Evolutionary conservation across 2,113 vertebrate species (phyloP), one percentile per base, ranked within the genome.

Genomic region (Brienomyrus brachyistius): DNA sequence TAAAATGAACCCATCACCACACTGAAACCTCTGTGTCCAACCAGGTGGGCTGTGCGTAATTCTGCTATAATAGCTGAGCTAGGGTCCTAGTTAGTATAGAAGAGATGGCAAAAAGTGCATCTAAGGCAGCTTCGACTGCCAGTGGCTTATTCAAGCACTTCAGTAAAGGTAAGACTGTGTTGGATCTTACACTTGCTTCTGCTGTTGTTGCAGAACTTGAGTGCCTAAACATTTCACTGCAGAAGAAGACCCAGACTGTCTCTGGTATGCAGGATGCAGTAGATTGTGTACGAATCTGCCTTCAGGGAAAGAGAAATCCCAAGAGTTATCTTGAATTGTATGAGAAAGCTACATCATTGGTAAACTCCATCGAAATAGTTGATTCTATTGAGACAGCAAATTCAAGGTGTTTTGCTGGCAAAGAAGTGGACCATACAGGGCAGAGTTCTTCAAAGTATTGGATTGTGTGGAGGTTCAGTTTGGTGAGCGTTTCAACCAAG

Each of bases 141-240:
- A 80, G 47, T 89, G 88, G 88, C 88, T 89, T 77, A 89, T 89
- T 89, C 80, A 6, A 89, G 66, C 48, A 89, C 66, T 89, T 50
- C 5, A 86, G n/a, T 27, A 51, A 80, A 89, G 88, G 88, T 5
- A 80, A 89, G 62, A 88, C 88, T 51, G 88, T 88, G 62, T 88
- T 88, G 66, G 88, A 62, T 23, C 87, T 88, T 45, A 88, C 88
- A 77, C 88, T 88, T 88, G 88, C 88, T 11, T 89, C 47, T 88
- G 88, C 43, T 88, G 59, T 48, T 74, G 40, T 74, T 74, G 35
- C 8, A 88, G 62, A 88, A 5, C 88, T 88, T 31, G 59, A 88
- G 50, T 88, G 62, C 21, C 88, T 88, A 2, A 88, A 88, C 8
- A n/a, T 88, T 88, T 86, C 83, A 86, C 83, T 86, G 83, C 83